Evolutionary conservation across 2,113 vertebrate species (phyloP).

Genomic region (Ovis canadensis): DNA sequence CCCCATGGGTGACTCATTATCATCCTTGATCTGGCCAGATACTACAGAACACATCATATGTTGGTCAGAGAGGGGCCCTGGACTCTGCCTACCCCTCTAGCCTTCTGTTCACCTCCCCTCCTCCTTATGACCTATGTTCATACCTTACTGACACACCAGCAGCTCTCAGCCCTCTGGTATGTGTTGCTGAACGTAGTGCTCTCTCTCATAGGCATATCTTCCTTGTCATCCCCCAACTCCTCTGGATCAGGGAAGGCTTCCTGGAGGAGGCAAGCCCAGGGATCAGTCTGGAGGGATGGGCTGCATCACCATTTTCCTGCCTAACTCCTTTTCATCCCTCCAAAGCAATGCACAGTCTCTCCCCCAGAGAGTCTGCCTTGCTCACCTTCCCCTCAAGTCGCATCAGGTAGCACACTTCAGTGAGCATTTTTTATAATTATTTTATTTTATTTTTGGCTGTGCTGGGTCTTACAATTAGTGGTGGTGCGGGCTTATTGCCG

Average conservation of each 20-base stretch:
- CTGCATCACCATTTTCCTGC: background rate
- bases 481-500: rapidly evolving
- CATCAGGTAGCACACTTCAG: background rate
- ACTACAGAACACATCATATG: background rate
- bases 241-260: background rate
- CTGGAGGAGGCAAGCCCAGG: background rate
- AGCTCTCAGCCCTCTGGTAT: background rate
- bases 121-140: background rate
- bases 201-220: background rate
- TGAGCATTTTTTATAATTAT: background rate
- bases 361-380: background rate
- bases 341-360: background rate
- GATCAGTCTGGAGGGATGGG: background rate
- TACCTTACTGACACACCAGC: background rate
- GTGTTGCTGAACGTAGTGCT: background rate
- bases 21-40: background rate
- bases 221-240: background rate
- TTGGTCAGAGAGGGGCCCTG: background rate
- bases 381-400: background rate
- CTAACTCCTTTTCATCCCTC: background rate
- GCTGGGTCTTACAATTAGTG: background rate
- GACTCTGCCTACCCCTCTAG: background rate
- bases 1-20: background rate
- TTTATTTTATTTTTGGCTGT: background rate
- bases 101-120: background rate